Percentiles rank a stretch among this genome's conserved stretches.
phyloP scores from a whole-genome alignment of 2,888 invertebrate species.

The Meganola albula region DNA sequence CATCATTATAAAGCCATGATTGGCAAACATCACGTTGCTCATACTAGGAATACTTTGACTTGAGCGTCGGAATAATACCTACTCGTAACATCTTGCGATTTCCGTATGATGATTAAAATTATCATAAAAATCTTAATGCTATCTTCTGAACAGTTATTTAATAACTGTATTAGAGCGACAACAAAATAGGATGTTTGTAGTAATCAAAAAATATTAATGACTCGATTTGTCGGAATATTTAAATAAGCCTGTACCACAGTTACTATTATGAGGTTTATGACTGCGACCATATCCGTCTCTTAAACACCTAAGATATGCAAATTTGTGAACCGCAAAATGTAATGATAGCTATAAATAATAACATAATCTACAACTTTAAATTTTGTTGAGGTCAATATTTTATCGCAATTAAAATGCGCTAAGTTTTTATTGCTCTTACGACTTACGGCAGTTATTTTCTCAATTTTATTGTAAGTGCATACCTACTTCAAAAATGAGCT shows the following conservation, averaged over 20 bases:
- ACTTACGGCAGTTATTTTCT: too few relatives aligned
- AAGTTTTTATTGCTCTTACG: too few relatives aligned
- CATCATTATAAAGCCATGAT: too few relatives aligned
- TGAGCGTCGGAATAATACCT: conserved; percentile 30
- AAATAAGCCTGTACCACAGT: conserved; percentile 20
- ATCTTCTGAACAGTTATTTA: too few relatives aligned
- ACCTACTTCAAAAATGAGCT: too few relatives aligned
- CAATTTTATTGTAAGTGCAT: too few relatives aligned
- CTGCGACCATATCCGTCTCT: conserved; percentile 9
- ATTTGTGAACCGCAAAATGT: too few relatives aligned
- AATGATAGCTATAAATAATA: too few relatives aligned
- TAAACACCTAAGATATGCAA: conserved; percentile 16
- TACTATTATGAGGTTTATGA: conserved; percentile 14
- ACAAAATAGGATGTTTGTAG: too few relatives aligned
- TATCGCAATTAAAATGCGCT: conserved; percentile 5
- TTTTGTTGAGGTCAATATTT: conserved; percentile 1
- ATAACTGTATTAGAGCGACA: too few relatives aligned
- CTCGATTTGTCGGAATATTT: conserved; percentile 16
- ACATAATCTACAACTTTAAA: conserved; percentile 7
- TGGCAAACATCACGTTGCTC: conserved; percentile 56
- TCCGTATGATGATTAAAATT: conserved; percentile 26
- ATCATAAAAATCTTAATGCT: conserved; percentile 34
- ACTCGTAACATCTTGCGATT: conserved; percentile 27
- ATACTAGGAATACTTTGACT: conserved; percentile 25
- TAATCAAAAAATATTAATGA: conserved; percentile 20